These are phyloP conservation scores for Drosophila equinoxialis DNA, from an alignment of 1,140 invertebrate genomes.

Conservation along the genomic window DNA sequence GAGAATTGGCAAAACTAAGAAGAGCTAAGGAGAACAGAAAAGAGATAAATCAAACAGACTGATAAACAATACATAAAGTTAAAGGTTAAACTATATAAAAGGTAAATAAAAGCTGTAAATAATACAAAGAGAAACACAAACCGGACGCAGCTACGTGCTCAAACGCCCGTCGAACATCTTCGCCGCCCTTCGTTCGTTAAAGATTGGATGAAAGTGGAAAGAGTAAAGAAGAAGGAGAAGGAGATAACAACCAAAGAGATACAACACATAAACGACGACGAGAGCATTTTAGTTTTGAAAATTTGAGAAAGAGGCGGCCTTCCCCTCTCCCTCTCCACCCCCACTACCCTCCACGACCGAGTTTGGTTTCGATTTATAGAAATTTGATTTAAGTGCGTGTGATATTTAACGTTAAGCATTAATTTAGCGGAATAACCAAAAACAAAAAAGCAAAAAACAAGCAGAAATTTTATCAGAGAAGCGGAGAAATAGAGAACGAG, in stretches of 20 bases:
- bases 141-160: constrained; percentile 58
- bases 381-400: constrained; percentile 83
- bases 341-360: constrained; percentile 15
- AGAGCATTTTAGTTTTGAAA: constrained; percentile 21
- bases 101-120: constrained; percentile 74
- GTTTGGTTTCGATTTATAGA: constrained; percentile 77
- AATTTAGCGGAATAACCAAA: constrained; percentile 80
- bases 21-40: constrained; percentile 61
- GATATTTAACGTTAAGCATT: constrained; percentile 83
- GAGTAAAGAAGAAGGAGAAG: constrained; percentile 28
- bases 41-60: constrained; percentile 82
- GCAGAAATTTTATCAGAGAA: constrained; percentile 69
- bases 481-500: constrained; percentile 15
- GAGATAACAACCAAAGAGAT: constrained; percentile 45
- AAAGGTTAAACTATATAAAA: constrained; percentile 75
- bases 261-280: constrained; percentile 22
- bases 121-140: constrained; percentile 59
- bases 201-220: constrained; percentile 20
- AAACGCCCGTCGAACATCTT: constrained; percentile 34
- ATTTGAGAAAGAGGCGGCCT: constrained; percentile 35
- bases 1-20: constrained; percentile 66
- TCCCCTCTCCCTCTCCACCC: background rate
- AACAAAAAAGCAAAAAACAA: constrained; percentile 58
- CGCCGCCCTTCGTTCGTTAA: constrained; percentile 26
- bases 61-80: constrained; percentile 81